These are phyloP conservation scores for Propsilocerus akamusi DNA, from an alignment of 1,140 invertebrate genomes.

Conservation along the genomic window DNA sequence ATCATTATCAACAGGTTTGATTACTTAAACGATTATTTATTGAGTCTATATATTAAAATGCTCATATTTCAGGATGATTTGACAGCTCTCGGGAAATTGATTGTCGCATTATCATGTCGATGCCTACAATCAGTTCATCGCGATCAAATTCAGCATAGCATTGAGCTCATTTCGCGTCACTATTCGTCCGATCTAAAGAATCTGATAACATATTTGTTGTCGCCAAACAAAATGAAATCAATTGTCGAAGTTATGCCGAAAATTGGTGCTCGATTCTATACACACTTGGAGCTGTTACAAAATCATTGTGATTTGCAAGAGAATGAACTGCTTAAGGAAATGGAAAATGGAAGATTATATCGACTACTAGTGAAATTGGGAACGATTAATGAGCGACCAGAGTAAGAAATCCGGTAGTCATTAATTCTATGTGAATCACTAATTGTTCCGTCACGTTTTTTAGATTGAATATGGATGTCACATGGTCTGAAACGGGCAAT, in stretches of 20 bases:
- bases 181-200: constrained; percentile 89
- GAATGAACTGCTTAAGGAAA: constrained; percentile 77
- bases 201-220: constrained; percentile 74
- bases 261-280: constrained; percentile 95
- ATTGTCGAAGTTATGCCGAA: constrained; percentile 97
- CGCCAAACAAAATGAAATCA: constrained; percentile 45
- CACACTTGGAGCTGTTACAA: constrained; percentile 80
- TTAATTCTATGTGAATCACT: background rate
- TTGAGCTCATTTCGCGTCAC: constrained; percentile 73
- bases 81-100: constrained; percentile 73
- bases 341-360: constrained; percentile 87
- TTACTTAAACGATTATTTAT: constrained; percentile 8
- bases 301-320: constrained; percentile 74
- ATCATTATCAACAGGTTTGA: constrained; percentile 46
- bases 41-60: background rate
- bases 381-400: constrained; percentile 82
- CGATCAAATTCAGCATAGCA: constrained; percentile 66
- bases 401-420: constrained; percentile 34
- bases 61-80: constrained; percentile 66
- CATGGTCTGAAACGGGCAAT: constrained; percentile 95
- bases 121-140: constrained; percentile 69
- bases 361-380: constrained; percentile 79
- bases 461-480: constrained; percentile 76
- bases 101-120: constrained; percentile 80
- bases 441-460: constrained; percentile 9